Evolutionary conservation across 2,888 invertebrate species (phyloP), one percentile per base, ranked within the genome.

Genomic region (Teleogryllus oceanicus): DNA sequence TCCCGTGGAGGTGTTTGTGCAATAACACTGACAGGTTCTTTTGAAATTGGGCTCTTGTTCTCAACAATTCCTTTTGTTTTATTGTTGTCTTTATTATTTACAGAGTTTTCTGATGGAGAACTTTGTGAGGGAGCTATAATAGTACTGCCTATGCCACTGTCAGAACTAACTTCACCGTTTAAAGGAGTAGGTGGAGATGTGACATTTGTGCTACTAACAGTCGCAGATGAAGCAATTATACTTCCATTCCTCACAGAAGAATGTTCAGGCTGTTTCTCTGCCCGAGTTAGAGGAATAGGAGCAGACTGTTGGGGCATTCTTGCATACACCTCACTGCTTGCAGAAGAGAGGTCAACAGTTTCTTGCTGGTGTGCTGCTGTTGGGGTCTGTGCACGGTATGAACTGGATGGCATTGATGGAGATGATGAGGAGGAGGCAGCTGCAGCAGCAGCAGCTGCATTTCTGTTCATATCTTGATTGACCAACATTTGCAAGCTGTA

Each of bases 401-500:
- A 77, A 49, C 77, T 80, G 2, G 76, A 76, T 50, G 80, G 81
- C 37, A 37, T 37, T 8, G 37, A 37, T 37, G 37, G 37, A 37
- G 37, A 37, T 37, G 37, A 37, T 37, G 37, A 37, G 0, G 37
- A 18, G 10, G 74, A 18, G 74, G 76, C 76, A 21, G 50, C 76
- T 16, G 76, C 78, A 49, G 78, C 78, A n/a, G 80, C 77, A 5
- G 78, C 83, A 85, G 79, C 85, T 85, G 11, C 85, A 83, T 49
- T 85, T 83, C 16, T 85, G 85, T 84, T 86, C 82, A 86, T 85
- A 80, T 86, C 87, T 79, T 87, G 87, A 82, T 84, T 82, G 84
- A 88, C 87, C 81, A 87, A 83, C 87, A 86, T 86, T 84, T 87
- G 88, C 10, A 87, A 84, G 80, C 86, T 87, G 83, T 86, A 87